Base-by-base conservation (phyloP, 2,113 vertebrate genomes). In the Syngnathus typhle region DNA sequence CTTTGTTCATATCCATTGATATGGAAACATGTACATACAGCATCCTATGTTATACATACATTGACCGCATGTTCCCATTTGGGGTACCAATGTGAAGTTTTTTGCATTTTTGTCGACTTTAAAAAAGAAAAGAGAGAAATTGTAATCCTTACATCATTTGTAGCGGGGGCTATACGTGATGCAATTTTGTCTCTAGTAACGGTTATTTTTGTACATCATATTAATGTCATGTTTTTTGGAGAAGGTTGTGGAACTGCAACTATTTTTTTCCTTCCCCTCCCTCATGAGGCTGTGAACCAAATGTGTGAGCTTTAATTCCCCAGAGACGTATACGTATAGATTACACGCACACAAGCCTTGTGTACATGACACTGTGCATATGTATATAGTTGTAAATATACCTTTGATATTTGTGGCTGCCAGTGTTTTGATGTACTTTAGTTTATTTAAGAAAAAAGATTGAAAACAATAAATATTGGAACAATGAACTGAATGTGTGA, bases 331-430 rank as follows among this genome's bases (percentile, higher is more conserved):
- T 15, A 47, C 44, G 18, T 16, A 18, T 46, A 46, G 44, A 16
- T 15, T 46, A 46, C 56, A 65, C 47, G 60, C 73, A 71, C 59
- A 72, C 19, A 68, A 6, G 69, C 79, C 84, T 82, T 79, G 76
- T 86, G 77, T 71, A 77, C 73, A 72, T 39, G 78, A 72, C 80
- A 84, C 77, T 87, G 77, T 87, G 74, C 21, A 84, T 85, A 80
- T 90, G 84, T 91, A 85, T 67, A 86, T 87, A 80, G 54, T 88
- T 88, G 84, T 88, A 87, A 78, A 86, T 86, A 86, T 86, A 84
- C 68, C 21, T 80, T 82, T 84, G 73, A 82, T 84, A 82, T 85
- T 82, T 80, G 78, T 87, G 77, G 67, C 54, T 75, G 69, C 43
- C 68, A 59, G 64, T 79, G 69, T 70, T 60, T 64, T 77, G 58